Base-by-base conservation (phyloP, 2,888 invertebrate genomes). In the Euzetes globulus region DNA sequence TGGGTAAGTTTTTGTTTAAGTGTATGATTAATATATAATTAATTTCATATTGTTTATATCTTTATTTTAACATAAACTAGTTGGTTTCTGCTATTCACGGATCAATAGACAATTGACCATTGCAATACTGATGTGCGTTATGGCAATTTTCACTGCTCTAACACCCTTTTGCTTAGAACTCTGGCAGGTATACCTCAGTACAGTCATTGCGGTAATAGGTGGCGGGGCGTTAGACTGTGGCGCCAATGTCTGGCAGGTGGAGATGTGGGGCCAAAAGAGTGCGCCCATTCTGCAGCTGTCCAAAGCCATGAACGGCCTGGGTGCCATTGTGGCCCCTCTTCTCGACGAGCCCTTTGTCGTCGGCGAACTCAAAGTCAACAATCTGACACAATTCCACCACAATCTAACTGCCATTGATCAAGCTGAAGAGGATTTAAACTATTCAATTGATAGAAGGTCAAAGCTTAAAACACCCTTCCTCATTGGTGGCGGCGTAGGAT, bases 261-360 rank as follows among this genome's bases (percentile, higher is more conserved):
- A 71, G 3, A 47, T 75, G 60, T 75, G 73, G 74, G 52, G 60
- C 17, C 37, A 47, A 33, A 45, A 52, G 17, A 52, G 63, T 25
- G 37, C 76, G 15, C 27, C 74, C n/a, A 9, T 74, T 6, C 45
- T 75, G 2, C 76, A 75, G 55, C 15, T 65, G n/a, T 52, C 45
- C 22, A 74, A 75, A 41, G 75, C 75, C 37, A 55, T 71, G 11
- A 71, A 55, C 45, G 76, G 76, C 19, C 15, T 55, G 25, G 76
- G 76, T 11, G 15, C 45, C 11, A 50, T 75, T 22, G 27, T 75
- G 15, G 25, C 68, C 19, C 75, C 76, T n/a, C 9, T 76, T 47
- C 11, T 73, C 1, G 65, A 47, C n/a, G 41, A 33, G n/a, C 75
- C 70, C 9, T 75, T n/a, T 27, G 9, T 73, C 1, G 6, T 22